Evolutionary conservation across 1,140 invertebrate genomes (phyloP), one percentile per base, ranked within the genome.

Genomic region (Nasonia giraulti): DNA sequence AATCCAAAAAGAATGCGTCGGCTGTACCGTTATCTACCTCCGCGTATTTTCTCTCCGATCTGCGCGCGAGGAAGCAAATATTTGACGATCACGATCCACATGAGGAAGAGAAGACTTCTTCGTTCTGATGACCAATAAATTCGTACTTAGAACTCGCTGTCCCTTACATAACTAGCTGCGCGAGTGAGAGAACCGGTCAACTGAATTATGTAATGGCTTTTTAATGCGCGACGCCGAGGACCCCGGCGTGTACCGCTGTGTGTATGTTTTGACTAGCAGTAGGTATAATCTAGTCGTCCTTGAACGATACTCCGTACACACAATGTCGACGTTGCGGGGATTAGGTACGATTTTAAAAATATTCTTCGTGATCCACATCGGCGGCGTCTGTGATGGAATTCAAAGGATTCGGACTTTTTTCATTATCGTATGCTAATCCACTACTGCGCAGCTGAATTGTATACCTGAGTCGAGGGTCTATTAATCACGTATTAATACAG

Each of bases 101-200:
- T 62, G 55, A 62, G 55, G 55, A 62, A 62, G 55, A 55, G 27
- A 69, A 69, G 68, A 31, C 10, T 10, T 71, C 27, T 12, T 17
- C n/a, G 31, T 71, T 31, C 69, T 71, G 69, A 71, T 33, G 69
- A 71, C 23, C 31, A 71, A 33, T 71, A 71, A 71, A 71, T 71
- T 71, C 27, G 55, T 62, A n/a, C 55, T 62, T n/a, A 62, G 17
- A 62, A 20, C 20, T n/a, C n/a, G 62, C 62, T 66, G 88, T 87
- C 88, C 55, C 55, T 62, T 62, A n/a, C 55, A 62, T 62, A n/a
- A 62, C 89, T 85, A 88, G 87, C 40, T 44, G 7, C 86, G 85
- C 81, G 87, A 87, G 81, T 2, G 23, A 23, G 23, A n/a, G 31
- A 71, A 71, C 69, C 31, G 27, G 23, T 71, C 69, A 71, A 33